Conservation (phyloP, 2,113 vertebrate genomes). For the Neotragus moschatus region DNA sequence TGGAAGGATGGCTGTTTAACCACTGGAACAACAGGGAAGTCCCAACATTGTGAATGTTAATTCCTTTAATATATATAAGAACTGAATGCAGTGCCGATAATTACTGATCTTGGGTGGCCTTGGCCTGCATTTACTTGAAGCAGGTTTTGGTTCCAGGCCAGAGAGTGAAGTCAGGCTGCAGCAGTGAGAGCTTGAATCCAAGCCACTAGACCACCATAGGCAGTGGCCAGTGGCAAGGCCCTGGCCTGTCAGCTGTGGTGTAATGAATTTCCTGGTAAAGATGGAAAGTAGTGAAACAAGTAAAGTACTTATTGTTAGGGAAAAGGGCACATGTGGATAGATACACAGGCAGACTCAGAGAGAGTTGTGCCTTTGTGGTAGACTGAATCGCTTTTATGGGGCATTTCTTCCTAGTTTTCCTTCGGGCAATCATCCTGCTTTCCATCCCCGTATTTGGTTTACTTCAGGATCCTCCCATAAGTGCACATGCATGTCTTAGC, state of each 20-base stretch:
- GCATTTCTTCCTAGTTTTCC: background rate
- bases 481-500: background rate
- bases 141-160: background rate
- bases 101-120: background rate
- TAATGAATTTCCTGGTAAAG: background rate
- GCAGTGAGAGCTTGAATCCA: background rate
- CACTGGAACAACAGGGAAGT: background rate
- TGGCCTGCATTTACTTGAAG: background rate
- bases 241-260: background rate
- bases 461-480: background rate
- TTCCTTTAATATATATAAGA: background rate
- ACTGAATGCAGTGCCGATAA: background rate
- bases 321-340: background rate
- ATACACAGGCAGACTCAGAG: background rate
- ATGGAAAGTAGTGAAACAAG: background rate
- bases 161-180: background rate
- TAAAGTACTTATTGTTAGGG: background rate
- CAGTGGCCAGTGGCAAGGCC: background rate
- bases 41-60: background rate
- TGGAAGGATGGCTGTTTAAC: background rate
- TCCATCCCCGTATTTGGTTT: background rate
- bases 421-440: background rate
- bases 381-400: background rate
- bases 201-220: background rate
- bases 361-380: background rate